Percentiles rank a stretch among this genome's conserved stretches.
Evolutionary conservation across 2,797 vertebrate species (phyloP).

Genomic region (Betta splendens): DNA sequence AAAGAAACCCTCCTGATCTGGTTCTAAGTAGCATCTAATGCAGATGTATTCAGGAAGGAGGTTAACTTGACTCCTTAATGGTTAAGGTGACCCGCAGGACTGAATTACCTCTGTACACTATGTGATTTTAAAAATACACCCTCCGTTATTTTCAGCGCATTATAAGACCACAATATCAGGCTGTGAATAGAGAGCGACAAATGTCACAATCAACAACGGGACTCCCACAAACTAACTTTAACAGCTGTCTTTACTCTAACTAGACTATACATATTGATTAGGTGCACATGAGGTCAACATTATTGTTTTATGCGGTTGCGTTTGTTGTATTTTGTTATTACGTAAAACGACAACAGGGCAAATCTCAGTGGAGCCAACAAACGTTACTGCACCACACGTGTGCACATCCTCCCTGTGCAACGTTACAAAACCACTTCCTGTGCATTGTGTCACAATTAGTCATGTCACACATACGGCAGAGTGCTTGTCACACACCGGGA

Average conservation of each 20-base stretch:
- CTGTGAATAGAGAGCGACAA: not conserved
- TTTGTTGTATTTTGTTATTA: slow-evolving; percentile 24
- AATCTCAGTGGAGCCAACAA: slow-evolving; percentile 3
- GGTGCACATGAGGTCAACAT: no score
- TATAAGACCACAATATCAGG: not conserved
- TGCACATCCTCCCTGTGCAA: slow-evolving; percentile 2
- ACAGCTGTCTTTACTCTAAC: not conserved
- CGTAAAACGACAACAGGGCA: not conserved
- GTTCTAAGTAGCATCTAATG: not conserved
- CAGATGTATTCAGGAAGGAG: not conserved
- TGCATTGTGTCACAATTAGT: slow-evolving; percentile 4
- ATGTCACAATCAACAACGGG: not conserved
- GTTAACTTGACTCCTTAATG: not conserved
- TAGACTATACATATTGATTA: no score
- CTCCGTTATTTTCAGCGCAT: slow-evolving; percentile 23
- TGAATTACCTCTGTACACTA: not conserved
- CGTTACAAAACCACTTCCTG: slow-evolving; percentile 22
- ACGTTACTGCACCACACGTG: slow-evolving; percentile 24
- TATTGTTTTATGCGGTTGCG: no score
- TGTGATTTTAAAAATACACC: not conserved
- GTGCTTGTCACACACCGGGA: not conserved
- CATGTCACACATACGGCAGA: slow-evolving; percentile 5
- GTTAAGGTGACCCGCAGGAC: slow-evolving; percentile 27
- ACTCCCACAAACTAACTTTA: no score
- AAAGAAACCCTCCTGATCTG: slow-evolving; percentile 6